Evolutionary conservation across 1,140 invertebrate genomes (phyloP), one percentile per base, ranked within the genome.

Genomic region (Drosophila varians): DNA sequence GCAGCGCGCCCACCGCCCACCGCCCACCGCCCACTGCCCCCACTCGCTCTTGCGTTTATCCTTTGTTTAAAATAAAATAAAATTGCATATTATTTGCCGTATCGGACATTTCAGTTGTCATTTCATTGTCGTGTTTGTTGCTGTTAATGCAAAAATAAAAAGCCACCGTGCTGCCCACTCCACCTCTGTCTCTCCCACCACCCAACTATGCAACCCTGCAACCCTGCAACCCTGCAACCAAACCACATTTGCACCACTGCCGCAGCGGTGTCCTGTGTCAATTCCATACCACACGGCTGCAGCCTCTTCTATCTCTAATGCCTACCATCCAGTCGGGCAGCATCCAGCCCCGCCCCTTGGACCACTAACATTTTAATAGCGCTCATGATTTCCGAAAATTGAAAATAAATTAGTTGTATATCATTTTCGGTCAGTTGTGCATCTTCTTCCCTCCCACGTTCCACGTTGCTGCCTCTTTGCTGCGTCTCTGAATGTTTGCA

Each of bases 71-170:
- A 88, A 88, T 87, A 88, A 87, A 87, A 87, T 87, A 88, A 87
- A 80, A 87, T 87, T 82, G 74, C 77, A 86, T 87, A 88, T 88
- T 88, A 87, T 90, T 82, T 83, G 82, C 83, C 83, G 78, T 72
- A 88, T 88, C 88, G 82, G 75, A 79, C 83, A 71, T 84, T 90
- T 90, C 88, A 88, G 88, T 84, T 90, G 87, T 90, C 87, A 90
- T 79, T 89, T 90, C 70, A 87, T 87, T 87, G 83, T 88, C 77
- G 77, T 87, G 61, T 88, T 87, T 87, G 82, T 86, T 86, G 82
- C 83, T 86, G 82, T 86, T 86, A 87, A 87, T 86, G 82, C 83
- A 86, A 70, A 82, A 86, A 86, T 87, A 86, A 86, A 86, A 80
- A 86, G 72, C 82, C 82, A 51, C 72, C 79, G 16, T 19, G 7